Evolutionary conservation across 1,140 invertebrate genomes (phyloP).

Genomic region (Alviniconcha marisindica): DNA sequence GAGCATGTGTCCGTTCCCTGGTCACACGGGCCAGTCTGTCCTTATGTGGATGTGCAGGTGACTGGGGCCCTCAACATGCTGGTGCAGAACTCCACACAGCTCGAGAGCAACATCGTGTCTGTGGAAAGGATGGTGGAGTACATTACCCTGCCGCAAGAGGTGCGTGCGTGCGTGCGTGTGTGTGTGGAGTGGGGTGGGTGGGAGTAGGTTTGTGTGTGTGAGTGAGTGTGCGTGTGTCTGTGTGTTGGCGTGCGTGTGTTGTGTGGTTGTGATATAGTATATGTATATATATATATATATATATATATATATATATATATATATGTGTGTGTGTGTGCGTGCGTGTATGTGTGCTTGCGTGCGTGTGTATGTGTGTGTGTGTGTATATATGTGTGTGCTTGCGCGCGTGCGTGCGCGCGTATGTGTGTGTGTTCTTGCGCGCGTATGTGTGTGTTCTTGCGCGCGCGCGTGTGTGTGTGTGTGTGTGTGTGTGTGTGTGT

Average conservation of each 20-base stretch:
- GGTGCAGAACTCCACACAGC: conserved; percentile 95
- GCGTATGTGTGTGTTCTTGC: background rate
- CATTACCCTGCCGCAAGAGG: conserved; percentile 58
- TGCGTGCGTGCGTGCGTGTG: conserved; percentile 18
- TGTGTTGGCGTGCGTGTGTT: too few species aligned
- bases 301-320: background rate
- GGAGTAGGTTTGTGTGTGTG: conserved; percentile 36
- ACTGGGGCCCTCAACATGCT: conserved; percentile 96
- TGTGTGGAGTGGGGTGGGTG: too few species aligned
- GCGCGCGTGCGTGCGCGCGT: background rate
- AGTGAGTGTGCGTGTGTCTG: conserved; percentile 80
- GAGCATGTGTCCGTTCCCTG: too few species aligned
- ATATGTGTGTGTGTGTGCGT: background rate
- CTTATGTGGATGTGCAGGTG: conserved; percentile 75
- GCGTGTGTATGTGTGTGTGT: conserved; percentile 7
- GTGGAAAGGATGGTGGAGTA: conserved; percentile 97
- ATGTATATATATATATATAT: background rate
- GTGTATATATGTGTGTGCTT: background rate
- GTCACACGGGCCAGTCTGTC: too few species aligned
- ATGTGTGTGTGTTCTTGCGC: background rate
- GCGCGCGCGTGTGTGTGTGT: background rate
- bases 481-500: background rate
- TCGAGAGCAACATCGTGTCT: conserved; percentile 97
- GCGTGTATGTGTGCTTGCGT: background rate
- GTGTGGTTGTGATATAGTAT: too few species aligned